Percentiles rank a stretch among this genome's conserved stretches.
Conservation (phyloP, 2,888 invertebrate genomes). For the Brachypalpus laphriformis region DNA sequence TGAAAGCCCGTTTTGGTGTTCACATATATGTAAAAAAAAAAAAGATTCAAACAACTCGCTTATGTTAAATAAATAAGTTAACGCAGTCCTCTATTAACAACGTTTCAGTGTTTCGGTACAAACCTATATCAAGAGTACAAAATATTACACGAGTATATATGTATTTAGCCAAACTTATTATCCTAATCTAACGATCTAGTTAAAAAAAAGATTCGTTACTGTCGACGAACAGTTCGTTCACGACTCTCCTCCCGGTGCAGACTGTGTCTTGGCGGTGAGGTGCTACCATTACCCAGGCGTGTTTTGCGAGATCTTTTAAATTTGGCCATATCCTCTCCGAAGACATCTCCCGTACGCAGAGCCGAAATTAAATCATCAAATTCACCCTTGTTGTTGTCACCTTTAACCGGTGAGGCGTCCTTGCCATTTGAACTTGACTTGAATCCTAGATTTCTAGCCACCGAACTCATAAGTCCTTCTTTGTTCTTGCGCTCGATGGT, state of each 20-base stretch:
- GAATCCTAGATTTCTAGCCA: slow-evolving; percentile 88
- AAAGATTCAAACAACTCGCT: slow-evolving; percentile 39
- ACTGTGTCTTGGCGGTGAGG: slow-evolving; percentile 86
- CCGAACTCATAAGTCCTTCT: slow-evolving; percentile 90
- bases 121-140: slow-evolving; percentile 63
- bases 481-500: slow-evolving; percentile 93
- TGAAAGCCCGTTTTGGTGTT: slow-evolving; percentile 50
- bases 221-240: slow-evolving; percentile 85
- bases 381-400: slow-evolving; percentile 88
- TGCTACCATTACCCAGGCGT: slow-evolving; percentile 84
- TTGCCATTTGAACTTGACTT: slow-evolving; percentile 83
- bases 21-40: slow-evolving; percentile 42
- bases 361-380: slow-evolving; percentile 98
- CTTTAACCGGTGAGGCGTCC: slow-evolving; percentile 83
- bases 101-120: slow-evolving; percentile 24
- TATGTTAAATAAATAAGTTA: slow-evolving; percentile 56
- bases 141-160: slow-evolving; percentile 59
- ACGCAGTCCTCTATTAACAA: slow-evolving; percentile 30
- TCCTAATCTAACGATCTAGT: slow-evolving; percentile 25
- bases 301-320: slow-evolving; percentile 91
- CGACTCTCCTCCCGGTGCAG: slow-evolving; percentile 88
- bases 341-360: slow-evolving; percentile 95
- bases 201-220: slow-evolving; percentile 76
- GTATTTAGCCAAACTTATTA: slow-evolving; percentile 42
- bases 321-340: slow-evolving; percentile 97